Evolutionary conservation across 2,113 vertebrate species (phyloP), one percentile per base, ranked within the genome.

Genomic region (Oryzias curvinotus): DNA sequence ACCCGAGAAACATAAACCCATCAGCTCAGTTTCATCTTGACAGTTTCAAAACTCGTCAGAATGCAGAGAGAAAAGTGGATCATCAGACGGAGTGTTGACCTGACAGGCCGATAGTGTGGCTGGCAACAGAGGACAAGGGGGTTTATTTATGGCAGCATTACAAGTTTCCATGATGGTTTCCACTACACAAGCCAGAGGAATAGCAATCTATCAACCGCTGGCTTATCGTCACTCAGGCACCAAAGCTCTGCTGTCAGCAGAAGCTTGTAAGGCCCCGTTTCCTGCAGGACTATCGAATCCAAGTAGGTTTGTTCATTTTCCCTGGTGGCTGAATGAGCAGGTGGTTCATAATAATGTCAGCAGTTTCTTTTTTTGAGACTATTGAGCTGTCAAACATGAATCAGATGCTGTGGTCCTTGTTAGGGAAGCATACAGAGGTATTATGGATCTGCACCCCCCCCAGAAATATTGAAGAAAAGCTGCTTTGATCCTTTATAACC

Each of bases 61-160:
- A 48, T 14, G 3, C 17, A n/a, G 55, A 26, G 10, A 17, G 21
- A 8, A 19, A n/a, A 46, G 53, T 43, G 36, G 12, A 51, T 56
- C 42, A 46, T 12, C 5, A 49, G 36, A 49, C 30, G 45, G 8
- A 43, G 43, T 25, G 19, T 30, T 56, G 67, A 52, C 55, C 54
- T 36, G 12, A 51, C 55, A 21, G 12, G 26, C 60, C 52, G 63
- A 73, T 68, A 67, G 65, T 14, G 1, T 57, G 72, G 64, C 52
- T 80, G 80, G 76, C 83, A 85, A 81, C 77, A 85, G 71, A 28
- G 70, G 67, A 72, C 41, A 45, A 57, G 71, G 56, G 59, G 49
- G 62, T 78, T 50, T 90, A 90, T 90, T 89, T 77, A 83, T 90
- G 89, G 84, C 63, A 75, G 18, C 83, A 85, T 83, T 80, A 81